These are phyloP conservation scores for Plutomurus gul DNA, from an alignment of 1,140 invertebrate species.

Conservation along the genomic window DNA sequence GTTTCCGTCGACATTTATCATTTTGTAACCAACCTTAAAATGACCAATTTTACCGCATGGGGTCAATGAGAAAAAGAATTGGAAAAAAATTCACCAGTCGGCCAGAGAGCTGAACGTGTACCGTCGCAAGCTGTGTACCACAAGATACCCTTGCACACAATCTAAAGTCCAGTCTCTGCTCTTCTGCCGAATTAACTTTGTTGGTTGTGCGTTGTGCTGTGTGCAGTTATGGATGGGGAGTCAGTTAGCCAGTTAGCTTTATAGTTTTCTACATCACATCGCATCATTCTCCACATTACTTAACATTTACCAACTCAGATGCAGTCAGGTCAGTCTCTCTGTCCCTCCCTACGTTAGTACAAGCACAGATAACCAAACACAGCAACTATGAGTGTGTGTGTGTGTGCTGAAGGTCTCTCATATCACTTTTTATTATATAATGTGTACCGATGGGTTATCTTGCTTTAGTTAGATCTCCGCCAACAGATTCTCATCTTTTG, in stretches of 20 bases:
- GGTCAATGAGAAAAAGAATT: constrained; percentile 36
- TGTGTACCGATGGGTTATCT: too few species aligned
- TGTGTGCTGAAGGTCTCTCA: too few species aligned
- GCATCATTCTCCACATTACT: constrained; percentile 9
- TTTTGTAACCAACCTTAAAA: constrained; percentile 51
- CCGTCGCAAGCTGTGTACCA: background rate
- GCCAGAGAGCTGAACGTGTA: background rate
- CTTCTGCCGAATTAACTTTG: background rate
- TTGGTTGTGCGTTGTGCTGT: background rate
- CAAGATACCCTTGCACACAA: background rate
- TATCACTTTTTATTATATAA: too few species aligned
- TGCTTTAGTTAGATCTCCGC: too few species aligned
- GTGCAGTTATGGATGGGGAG: background rate
- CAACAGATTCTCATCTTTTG: too few species aligned
- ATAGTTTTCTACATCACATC: background rate
- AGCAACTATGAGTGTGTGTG: too few species aligned
- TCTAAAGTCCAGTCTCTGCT: background rate
- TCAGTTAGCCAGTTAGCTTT: background rate
- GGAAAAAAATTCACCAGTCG: constrained; percentile 21
- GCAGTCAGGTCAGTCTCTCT: too few species aligned
- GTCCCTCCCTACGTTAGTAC: too few species aligned
- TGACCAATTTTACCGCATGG: constrained; percentile 52
- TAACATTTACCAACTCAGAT: too few species aligned
- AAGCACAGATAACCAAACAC: too few species aligned
- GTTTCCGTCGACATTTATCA: constrained; percentile 52